Conservation (phyloP, 2,888 invertebrate species). For the Arctia plantaginis region DNA sequence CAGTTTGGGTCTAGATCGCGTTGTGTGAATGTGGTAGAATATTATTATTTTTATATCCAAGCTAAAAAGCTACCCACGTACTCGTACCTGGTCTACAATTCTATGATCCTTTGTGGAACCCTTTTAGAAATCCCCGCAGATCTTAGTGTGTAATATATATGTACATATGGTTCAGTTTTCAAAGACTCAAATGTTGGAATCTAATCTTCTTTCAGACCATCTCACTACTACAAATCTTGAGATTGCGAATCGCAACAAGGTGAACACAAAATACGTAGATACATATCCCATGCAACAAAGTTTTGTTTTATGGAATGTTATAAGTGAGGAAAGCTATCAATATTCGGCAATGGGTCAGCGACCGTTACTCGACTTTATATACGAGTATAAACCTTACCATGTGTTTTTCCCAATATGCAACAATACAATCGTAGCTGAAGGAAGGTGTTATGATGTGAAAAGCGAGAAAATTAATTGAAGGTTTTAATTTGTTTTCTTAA, state of each 20-base stretch:
- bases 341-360: constrained; percentile 49
- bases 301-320: constrained; percentile 41
- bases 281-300: constrained; percentile 19
- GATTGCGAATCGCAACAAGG: not conserved
- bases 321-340: constrained; percentile 50
- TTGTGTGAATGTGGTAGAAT: no score
- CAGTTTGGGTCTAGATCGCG: no score
- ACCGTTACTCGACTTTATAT: constrained; percentile 54
- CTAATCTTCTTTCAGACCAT: not conserved
- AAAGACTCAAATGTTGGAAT: not conserved
- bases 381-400: constrained; percentile 36
- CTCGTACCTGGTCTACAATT: not conserved
- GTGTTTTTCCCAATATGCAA: constrained; percentile 13
- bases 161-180: not conserved
- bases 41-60: no score
- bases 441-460: not conserved
- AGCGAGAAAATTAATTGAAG: no score
- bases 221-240: not conserved
- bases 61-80: no score
- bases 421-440: constrained; percentile 1
- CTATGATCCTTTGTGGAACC: not conserved
- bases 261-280: constrained; percentile 16
- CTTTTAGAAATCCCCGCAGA: no score
- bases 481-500: no score
- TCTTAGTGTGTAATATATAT: no score